Base-by-base conservation (phyloP, 2,888 invertebrate genomes). In the Cynaeus angustus region DNA sequence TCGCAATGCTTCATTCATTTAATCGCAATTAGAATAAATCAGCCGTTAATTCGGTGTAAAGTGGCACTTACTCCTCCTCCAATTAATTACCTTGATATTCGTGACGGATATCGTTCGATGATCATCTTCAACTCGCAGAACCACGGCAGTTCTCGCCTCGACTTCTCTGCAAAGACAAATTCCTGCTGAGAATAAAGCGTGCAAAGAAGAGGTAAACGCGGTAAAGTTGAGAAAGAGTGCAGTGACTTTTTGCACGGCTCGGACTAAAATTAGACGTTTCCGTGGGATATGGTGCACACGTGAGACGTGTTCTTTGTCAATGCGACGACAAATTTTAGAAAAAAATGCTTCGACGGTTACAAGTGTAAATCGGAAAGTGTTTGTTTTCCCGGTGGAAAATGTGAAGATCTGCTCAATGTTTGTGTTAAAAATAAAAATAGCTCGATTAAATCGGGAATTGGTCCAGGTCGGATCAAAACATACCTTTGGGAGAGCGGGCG, bases 401-500 rank as follows among this genome's bases (percentile, higher is more conserved):
- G n/a, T n/a, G n/a, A n/a, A n/a, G n/a, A n/a, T n/a, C n/a, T n/a
- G n/a, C n/a, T n/a, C n/a, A n/a, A n/a, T n/a, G n/a, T n/a, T n/a
- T n/a, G n/a, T 21, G 21, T 21, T 21, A 3, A 4, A 4, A 21
- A 3, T 41, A 41, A 5, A 41, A 41, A 41, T 41, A 41, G 41
- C 41, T 12, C 9, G 12, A 12, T 41, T 41, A 33, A 33, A 33
- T n/a, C 1, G 7, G 41, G 12, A 13, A 12, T 41, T 41, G 13
- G 41, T 41, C 6, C 12, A 10, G 41, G 41, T 41, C 41, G 12
- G 41, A 41, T 10, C 9, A 56, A 62, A 62, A 79, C 86, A 85
- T 84, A 90, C 91, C 89, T 89, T 73, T 88, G 87, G 14, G 90
- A 90, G 79, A 91, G 87, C 9, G 91, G 91, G 74, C 91, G 86